Evolutionary conservation across 2,113 vertebrate species (phyloP).

Genomic region (Talpa occidentalis): DNA sequence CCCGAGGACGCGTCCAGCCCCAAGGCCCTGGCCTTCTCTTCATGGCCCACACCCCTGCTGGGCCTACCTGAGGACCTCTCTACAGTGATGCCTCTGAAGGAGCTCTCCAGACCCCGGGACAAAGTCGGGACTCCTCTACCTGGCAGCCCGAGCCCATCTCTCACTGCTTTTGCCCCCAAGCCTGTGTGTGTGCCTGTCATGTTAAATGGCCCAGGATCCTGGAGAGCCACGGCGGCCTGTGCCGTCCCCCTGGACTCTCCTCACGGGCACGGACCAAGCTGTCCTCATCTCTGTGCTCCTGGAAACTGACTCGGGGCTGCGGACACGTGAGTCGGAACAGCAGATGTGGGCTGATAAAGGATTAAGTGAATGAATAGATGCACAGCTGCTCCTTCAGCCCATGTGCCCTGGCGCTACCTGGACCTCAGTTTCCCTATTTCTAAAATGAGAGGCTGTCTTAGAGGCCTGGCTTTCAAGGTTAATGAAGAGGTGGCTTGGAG

Average conservation of each 20-base stretch:
- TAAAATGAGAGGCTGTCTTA: neutral
- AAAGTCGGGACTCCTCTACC: neutral
- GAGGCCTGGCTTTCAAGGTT: neutral
- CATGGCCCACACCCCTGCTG: neutral
- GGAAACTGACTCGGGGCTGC: neutral
- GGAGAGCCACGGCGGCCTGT: neutral
- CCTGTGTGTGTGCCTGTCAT: neutral
- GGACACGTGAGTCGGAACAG: neutral
- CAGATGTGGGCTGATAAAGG: neutral
- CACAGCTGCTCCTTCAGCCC: neutral
- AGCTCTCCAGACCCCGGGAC: neutral
- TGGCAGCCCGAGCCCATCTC: neutral
- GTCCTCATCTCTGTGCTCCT: neutral
- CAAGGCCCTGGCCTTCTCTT: neutral
- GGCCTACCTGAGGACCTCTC: neutral
- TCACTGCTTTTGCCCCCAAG: neutral
- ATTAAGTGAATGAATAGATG: neutral
- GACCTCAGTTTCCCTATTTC: neutral
- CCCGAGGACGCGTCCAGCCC: neutral
- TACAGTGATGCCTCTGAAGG: neutral
- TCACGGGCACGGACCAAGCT: neutral
- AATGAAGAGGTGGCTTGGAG: neutral
- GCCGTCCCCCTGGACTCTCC: neutral
- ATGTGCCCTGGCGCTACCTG: neutral
- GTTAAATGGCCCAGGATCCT: neutral